These are phyloP conservation scores for Pristis pectinata DNA, from an alignment of 2,797 vertebrate genomes.

Conservation along the genomic window DNA sequence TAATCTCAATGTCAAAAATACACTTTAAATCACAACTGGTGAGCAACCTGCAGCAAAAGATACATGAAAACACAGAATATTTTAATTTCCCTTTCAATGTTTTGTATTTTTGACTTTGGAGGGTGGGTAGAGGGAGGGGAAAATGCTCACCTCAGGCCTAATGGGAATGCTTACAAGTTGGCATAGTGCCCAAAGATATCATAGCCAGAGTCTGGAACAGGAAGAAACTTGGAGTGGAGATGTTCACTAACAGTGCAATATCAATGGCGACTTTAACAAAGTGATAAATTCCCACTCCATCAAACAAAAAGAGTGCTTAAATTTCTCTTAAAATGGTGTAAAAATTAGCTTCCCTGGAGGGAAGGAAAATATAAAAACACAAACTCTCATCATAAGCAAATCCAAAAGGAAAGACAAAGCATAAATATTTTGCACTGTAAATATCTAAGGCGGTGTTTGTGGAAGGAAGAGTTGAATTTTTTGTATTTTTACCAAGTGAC, in stretches of 20 bases:
- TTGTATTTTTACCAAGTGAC: not conserved
- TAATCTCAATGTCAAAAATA: not conserved
- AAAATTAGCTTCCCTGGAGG: not conserved
- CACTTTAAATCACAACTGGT: not conserved
- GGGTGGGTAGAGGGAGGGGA: too few relatives aligned
- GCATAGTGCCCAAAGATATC: not conserved
- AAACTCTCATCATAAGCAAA: not conserved
- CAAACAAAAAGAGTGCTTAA: not conserved
- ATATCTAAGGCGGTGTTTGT: not conserved
- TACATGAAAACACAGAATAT: not conserved
- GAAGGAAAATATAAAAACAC: not conserved
- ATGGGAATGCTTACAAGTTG: not conserved
- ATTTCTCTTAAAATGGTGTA: not conserved
- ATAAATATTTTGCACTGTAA: not conserved
- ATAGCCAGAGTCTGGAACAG: not conserved
- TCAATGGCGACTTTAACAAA: not conserved
- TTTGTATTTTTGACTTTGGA: not conserved
- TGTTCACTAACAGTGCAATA: not conserved
- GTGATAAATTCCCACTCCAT: not conserved
- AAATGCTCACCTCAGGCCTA: not conserved
- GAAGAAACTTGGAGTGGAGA: not conserved
- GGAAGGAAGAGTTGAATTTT: not conserved
- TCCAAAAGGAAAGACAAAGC: not conserved
- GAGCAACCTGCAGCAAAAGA: not conserved
- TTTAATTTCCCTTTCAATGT: not conserved